Evolutionary conservation across 2,888 invertebrate genomes (phyloP).

Genomic region (Tinea pellionella): DNA sequence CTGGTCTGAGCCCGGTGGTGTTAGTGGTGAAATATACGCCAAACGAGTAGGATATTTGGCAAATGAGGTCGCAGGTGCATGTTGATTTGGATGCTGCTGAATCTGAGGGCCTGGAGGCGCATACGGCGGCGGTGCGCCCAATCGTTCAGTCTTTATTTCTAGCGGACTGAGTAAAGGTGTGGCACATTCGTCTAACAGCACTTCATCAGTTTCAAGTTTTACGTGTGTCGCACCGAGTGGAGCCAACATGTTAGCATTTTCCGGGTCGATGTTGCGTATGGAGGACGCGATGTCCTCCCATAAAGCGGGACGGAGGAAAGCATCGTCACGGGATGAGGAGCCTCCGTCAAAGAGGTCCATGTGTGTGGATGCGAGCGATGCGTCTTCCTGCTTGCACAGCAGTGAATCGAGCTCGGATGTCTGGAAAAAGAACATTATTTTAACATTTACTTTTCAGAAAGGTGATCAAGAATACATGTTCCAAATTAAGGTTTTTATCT

Average conservation of each 20-base stretch:
- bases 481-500: neutral
- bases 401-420: slow-evolving; percentile 84
- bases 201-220: slow-evolving; percentile 79
- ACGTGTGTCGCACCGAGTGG: slow-evolving; percentile 76
- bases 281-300: slow-evolving; percentile 95
- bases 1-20: slow-evolving; percentile 90
- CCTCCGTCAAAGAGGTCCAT: slow-evolving; percentile 67
- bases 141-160: slow-evolving; percentile 83
- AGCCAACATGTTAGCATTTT: slow-evolving; percentile 88
- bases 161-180: slow-evolving; percentile 81
- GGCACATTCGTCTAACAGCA: slow-evolving; percentile 70
- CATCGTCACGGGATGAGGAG: slow-evolving; percentile 78
- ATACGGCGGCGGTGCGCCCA: slow-evolving; percentile 68
- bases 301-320: slow-evolving; percentile 86
- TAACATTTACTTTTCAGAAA: neutral
- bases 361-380: slow-evolving; percentile 71
- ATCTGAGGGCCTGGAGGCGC: slow-evolving; percentile 35
- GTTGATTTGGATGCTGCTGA: slow-evolving; percentile 41
- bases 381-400: slow-evolving; percentile 82
- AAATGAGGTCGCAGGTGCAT: slow-evolving; percentile 36
- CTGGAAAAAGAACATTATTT: slow-evolving; percentile 48
- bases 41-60: slow-evolving; percentile 60
- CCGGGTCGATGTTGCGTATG: slow-evolving; percentile 90
- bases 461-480: neutral
- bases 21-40: slow-evolving; percentile 85